These are phyloP conservation scores for Smutsia gigantea DNA, from an alignment of 2,797 vertebrate genomes.

Conservation along the genomic window DNA sequence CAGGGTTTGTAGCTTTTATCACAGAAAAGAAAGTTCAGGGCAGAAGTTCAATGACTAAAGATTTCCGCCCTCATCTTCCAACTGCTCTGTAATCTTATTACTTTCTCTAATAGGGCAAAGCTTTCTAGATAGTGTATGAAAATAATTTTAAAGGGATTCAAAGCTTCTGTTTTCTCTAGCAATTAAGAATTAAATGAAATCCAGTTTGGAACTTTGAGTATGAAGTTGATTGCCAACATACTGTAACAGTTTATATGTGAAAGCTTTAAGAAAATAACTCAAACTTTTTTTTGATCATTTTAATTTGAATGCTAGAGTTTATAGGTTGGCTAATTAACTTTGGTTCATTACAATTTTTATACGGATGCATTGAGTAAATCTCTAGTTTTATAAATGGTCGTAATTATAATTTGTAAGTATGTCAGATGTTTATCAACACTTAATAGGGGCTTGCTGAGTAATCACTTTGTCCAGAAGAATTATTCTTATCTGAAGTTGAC, in stretches of 20 bases:
- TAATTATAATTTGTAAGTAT: conserved; percentile 25
- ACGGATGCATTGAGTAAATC: background rate
- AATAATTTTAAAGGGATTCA: background rate
- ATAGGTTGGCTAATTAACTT: conserved; percentile 36
- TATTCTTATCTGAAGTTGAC: background rate
- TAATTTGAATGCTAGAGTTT: conserved; percentile 22
- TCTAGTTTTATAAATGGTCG: conserved; percentile 11
- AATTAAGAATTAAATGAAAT: background rate
- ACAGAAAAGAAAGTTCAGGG: conserved; percentile 48
- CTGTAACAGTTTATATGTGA: background rate
- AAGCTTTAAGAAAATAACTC: background rate
- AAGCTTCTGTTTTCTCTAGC: conserved; percentile 36
- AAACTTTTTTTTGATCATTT: conserved; percentile 44
- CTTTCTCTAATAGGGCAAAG: background rate
- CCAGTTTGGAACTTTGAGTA: background rate
- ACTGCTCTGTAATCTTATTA: background rate
- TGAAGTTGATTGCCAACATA: background rate
- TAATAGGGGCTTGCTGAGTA: background rate
- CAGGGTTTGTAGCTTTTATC: conserved; percentile 16
- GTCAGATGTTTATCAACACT: conserved; percentile 17
- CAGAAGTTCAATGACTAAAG: conserved; percentile 2
- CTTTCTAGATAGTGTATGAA: background rate
- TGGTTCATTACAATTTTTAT: conserved; percentile 6
- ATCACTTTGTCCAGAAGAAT: background rate
- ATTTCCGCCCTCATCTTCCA: background rate